phyloP scores from a whole-genome alignment of 2,888 invertebrate genomes.

The Chloromyia formosa region DNA sequence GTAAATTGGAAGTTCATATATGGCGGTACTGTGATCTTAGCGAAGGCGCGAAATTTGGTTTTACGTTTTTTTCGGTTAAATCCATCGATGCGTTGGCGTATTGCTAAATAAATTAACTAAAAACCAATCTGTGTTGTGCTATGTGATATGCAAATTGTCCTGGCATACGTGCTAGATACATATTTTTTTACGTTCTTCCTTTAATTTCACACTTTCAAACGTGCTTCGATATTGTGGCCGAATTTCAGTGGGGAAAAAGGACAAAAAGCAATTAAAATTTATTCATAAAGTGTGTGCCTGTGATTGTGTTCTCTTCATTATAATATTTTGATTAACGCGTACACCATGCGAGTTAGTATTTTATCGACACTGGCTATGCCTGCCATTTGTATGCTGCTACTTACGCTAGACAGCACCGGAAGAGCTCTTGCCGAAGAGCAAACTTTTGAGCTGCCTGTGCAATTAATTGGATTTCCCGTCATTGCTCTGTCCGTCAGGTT shows the following conservation, averaged over 20 bases:
- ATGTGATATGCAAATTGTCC: conserved; percentile 5
- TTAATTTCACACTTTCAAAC: background rate
- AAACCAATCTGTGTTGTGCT: background rate
- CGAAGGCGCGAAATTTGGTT: conserved; percentile 23
- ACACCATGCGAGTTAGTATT: conserved; percentile 38
- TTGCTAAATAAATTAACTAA: conserved; percentile 41
- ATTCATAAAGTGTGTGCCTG: background rate
- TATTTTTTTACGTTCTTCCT: background rate
- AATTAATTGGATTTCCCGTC: conserved; percentile 83
- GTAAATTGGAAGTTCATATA: conserved; percentile 14
- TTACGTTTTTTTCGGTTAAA: background rate
- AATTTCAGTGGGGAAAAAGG: conserved; percentile 33
- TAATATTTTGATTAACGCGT: conserved; percentile 25
- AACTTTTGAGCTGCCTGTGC: conserved; percentile 81
- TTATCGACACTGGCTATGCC: conserved; percentile 28
- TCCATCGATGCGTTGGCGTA: background rate
- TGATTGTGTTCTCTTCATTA: conserved; percentile 42
- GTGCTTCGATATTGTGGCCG: background rate
- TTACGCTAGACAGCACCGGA: conserved; percentile 41
- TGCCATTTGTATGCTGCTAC: conserved; percentile 57
- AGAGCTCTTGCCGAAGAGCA: conserved; percentile 64
- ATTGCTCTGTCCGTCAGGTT: conserved; percentile 81
- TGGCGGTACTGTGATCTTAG: conserved; percentile 4
- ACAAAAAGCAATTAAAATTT: conserved; percentile 47
- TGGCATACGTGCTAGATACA: background rate